Conservation (phyloP, 2,113 vertebrate genomes). For the Thunnus thynnus region DNA sequence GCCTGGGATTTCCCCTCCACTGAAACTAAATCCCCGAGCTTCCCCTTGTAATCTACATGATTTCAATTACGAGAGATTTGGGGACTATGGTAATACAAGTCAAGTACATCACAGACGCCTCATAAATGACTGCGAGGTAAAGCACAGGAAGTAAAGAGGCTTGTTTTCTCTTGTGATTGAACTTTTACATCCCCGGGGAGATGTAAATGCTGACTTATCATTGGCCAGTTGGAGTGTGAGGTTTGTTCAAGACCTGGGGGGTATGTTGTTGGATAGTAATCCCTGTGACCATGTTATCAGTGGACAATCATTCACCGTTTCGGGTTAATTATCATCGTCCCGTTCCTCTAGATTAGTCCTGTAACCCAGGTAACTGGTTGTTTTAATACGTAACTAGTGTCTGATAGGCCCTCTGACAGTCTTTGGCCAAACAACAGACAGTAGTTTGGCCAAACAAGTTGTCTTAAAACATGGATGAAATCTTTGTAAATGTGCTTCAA, state of each 20-base stretch:
- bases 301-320: slow-evolving; percentile 77
- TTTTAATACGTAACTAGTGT: slow-evolving; percentile 67
- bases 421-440: not conserved
- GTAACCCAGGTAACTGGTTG: slow-evolving; percentile 62
- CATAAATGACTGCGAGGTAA: slow-evolving; percentile 61
- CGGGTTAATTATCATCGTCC: slow-evolving; percentile 76
- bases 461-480: not conserved
- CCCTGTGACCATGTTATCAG: slow-evolving; percentile 67
- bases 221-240: slow-evolving; percentile 37
- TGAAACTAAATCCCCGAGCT: slow-evolving; percentile 64
- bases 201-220: slow-evolving; percentile 48
- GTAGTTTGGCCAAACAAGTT: not conserved
- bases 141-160: slow-evolving; percentile 40
- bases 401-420: slow-evolving; percentile 18
- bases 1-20: slow-evolving; percentile 66
- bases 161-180: slow-evolving; percentile 39
- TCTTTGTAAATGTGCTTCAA: not conserved
- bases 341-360: slow-evolving; percentile 41
- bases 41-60: slow-evolving; percentile 67
- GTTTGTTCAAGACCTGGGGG: slow-evolving; percentile 65
- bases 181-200: slow-evolving; percentile 47
- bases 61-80: slow-evolving; percentile 78
- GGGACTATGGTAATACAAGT: slow-evolving; percentile 61
- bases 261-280: slow-evolving; percentile 60
- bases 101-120: slow-evolving; percentile 72